Percentiles rank a stretch among this genome's conserved stretches.
Conservation (phyloP, 2,888 invertebrate genomes). For the Dione juno region DNA sequence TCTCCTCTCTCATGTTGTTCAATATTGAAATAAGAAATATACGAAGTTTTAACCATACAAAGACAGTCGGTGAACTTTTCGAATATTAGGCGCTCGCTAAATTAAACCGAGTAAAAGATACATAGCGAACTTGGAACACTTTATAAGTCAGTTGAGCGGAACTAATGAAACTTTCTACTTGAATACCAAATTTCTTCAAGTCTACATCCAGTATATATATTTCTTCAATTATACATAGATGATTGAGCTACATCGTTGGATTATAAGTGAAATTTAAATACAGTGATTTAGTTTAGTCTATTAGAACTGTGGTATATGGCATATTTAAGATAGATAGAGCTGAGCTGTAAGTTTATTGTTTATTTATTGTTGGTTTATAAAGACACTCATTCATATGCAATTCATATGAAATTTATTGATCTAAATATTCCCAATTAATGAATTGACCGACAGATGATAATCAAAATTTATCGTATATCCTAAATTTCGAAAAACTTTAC, state of each 20-base stretch:
- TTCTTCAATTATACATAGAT: neutral
- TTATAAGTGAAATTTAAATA: neutral
- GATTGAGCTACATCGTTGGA: neutral
- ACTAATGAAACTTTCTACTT: constrained; percentile 38
- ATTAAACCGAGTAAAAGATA: constrained; percentile 34
- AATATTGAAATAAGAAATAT: constrained; percentile 24
- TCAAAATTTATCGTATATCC: too few species aligned
- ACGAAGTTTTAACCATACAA: constrained; percentile 15
- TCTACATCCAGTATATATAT: constrained; percentile 12
- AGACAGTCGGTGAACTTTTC: constrained; percentile 27
- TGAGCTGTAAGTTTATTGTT: too few species aligned
- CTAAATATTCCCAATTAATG: too few species aligned
- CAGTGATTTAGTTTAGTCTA: too few species aligned
- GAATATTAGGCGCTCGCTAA: constrained; percentile 31
- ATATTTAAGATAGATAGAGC: too few species aligned
- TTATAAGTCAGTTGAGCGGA: constrained; percentile 37
- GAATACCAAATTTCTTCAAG: constrained; percentile 37
- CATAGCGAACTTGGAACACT: constrained; percentile 33
- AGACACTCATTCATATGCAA: too few species aligned
- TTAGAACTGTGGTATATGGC: too few species aligned
- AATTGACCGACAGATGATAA: too few species aligned
- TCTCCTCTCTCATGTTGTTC: neutral
- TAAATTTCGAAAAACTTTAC: too few species aligned
- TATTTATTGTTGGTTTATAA: too few species aligned
- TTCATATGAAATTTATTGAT: too few species aligned